phyloP scores from a whole-genome alignment of 92 coral and sea anemone genomes.

The Heteractis magnifica region DNA sequence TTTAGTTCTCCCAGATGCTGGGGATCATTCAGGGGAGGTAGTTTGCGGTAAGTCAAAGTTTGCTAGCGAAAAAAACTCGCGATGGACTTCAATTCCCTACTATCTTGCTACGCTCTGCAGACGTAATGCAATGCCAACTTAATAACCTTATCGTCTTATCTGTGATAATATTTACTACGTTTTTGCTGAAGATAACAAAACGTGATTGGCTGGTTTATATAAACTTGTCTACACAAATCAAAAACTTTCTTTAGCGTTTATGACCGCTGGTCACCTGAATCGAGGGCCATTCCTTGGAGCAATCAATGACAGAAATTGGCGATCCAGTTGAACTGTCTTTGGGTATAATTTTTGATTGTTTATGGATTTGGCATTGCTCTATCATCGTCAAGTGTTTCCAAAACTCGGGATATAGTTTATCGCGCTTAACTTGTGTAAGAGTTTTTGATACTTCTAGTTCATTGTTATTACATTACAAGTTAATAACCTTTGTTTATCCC shows the following conservation, averaged over 20 bases:
- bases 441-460: background rate
- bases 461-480: background rate
- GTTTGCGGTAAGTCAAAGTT: no score
- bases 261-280: background rate
- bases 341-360: background rate
- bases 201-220: background rate
- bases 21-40: background rate
- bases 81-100: background rate
- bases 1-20: background rate
- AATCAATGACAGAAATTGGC: background rate
- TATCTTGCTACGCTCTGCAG: slow-evolving; percentile 1
- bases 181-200: background rate
- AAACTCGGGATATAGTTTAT: no score
- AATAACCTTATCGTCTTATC: background rate
- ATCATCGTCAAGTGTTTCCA: no score
- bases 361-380: no score
- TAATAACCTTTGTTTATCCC: background rate
- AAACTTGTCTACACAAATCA: background rate
- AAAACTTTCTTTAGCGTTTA: background rate
- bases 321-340: background rate
- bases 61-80: no score
- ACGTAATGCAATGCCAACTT: background rate
- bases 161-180: background rate
- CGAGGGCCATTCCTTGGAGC: background rate
- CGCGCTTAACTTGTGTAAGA: no score